phyloP scores from a whole-genome alignment of 2,113 vertebrate genomes.

The Chinchilla lanigera region DNA sequence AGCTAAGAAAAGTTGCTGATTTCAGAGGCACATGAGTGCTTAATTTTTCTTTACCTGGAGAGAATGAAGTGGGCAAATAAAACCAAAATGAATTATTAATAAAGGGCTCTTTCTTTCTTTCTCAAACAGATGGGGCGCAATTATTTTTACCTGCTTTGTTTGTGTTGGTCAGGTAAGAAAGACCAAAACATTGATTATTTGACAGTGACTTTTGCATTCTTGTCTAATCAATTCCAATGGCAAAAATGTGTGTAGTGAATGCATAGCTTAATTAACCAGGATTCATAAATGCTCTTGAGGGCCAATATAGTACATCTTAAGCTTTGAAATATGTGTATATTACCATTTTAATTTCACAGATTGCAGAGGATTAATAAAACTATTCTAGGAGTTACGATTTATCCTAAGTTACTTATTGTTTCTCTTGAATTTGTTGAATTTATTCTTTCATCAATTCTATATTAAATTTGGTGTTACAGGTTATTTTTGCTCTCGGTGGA shows the following conservation, averaged over 20 bases:
- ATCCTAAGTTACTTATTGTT: background rate
- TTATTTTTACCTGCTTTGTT: slow-evolving; percentile 95
- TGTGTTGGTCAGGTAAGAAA: slow-evolving; percentile 94
- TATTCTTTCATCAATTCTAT: slow-evolving; percentile 19
- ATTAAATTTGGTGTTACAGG: slow-evolving; percentile 83
- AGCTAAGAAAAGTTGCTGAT: background rate
- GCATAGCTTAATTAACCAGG: background rate
- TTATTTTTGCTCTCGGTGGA: slow-evolving; percentile 95
- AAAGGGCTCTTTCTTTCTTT: slow-evolving; percentile 3
- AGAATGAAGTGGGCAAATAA: background rate
- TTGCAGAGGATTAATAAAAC: background rate
- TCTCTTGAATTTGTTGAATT: slow-evolving; percentile 28
- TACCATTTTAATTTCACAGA: slow-evolving; percentile 42
- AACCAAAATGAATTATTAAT: background rate
- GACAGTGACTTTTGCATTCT: slow-evolving; percentile 5
- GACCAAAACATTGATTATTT: background rate
- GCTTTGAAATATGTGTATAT: background rate
- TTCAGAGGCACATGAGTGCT: background rate
- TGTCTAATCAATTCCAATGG: background rate
- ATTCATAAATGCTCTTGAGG: background rate
- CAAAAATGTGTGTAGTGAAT: slow-evolving; percentile 7
- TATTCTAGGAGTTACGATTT: background rate
- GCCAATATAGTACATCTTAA: background rate
- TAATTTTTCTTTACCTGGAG: background rate
- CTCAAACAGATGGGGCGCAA: slow-evolving; percentile 91